phyloP scores from a whole-genome alignment of 2,888 invertebrate species.

The Cartodere bifasciata region DNA sequence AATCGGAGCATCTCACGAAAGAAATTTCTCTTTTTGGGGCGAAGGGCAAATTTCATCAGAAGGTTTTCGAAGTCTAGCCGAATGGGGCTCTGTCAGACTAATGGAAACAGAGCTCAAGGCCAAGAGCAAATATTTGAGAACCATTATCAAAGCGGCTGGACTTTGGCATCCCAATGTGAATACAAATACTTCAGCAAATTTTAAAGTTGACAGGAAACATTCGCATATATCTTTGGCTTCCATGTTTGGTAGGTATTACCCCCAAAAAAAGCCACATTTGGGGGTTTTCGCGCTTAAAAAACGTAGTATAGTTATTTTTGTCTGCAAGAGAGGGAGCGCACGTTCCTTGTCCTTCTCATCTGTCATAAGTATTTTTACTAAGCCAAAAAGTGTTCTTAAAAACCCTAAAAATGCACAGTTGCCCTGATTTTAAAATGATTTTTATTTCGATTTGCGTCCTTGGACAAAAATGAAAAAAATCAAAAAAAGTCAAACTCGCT shows the following conservation, averaged over 20 bases:
- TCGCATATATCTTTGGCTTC: slow-evolving; percentile 79
- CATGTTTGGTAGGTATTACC: slow-evolving; percentile 67
- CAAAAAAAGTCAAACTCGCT: no score
- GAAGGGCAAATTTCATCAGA: slow-evolving; percentile 77
- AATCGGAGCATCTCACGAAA: slow-evolving; percentile 86
- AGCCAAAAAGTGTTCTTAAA: no score
- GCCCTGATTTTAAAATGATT: no score
- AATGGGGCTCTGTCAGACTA: slow-evolving; percentile 79
- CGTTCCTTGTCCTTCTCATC: slow-evolving; percentile 1
- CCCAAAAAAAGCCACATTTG: no score
- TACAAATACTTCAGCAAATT: slow-evolving; percentile 65
- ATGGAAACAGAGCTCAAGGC: slow-evolving; percentile 82
- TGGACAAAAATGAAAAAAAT: no score
- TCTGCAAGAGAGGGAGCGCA: slow-evolving; percentile 3
- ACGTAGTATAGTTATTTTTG: slow-evolving; percentile 7
- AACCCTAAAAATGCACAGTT: no score
- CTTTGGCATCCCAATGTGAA: slow-evolving; percentile 85
- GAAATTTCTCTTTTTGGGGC: slow-evolving; percentile 84
- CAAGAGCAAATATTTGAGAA: slow-evolving; percentile 62
- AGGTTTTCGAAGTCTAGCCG: slow-evolving; percentile 73
- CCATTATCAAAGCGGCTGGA: slow-evolving; percentile 80
- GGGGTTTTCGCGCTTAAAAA: no score
- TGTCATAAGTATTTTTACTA: neutral
- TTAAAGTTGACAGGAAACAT: slow-evolving; percentile 72
- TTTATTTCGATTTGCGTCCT: no score